A percentile compares a stretch with the other conserved stretches of the same genome.
These are phyloP conservation scores for Temnothorax rugatulus DNA, from an alignment of 2,888 invertebrate species.

Conservation along the genomic window DNA sequence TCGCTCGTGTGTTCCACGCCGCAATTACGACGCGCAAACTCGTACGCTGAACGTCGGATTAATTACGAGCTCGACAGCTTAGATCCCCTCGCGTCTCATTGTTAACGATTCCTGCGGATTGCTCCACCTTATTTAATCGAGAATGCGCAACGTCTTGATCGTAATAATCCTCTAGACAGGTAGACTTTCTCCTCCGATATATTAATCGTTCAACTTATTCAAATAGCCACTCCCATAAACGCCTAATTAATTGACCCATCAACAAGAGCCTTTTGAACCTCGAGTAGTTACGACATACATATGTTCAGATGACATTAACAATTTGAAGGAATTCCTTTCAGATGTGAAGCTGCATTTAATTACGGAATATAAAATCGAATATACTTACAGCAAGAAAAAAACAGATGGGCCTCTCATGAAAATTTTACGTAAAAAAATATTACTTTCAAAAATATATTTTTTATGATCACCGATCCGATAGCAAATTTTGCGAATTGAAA, in stretches of 20 bases:
- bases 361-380: background rate
- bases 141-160: slow-evolving; percentile 51
- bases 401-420: background rate
- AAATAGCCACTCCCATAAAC: slow-evolving; percentile 41
- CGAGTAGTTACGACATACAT: slow-evolving; percentile 7
- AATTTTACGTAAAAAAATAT: background rate
- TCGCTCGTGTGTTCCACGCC: slow-evolving; percentile 53
- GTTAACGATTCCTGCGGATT: slow-evolving; percentile 53
- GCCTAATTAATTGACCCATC: slow-evolving; percentile 48
- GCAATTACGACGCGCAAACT: slow-evolving; percentile 58
- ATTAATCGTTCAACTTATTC: slow-evolving; percentile 45
- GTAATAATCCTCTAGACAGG: slow-evolving; percentile 44
- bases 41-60: slow-evolving; percentile 52
- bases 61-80: slow-evolving; percentile 54
- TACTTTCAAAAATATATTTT: background rate
- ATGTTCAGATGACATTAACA: background rate
- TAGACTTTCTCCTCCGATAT: slow-evolving; percentile 33
- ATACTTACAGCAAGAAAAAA: background rate
- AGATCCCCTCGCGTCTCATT: slow-evolving; percentile 44
- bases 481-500: background rate
- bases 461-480: background rate
- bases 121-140: slow-evolving; percentile 54
- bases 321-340: background rate
- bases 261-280: slow-evolving; percentile 8
- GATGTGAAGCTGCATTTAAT: background rate